Evolutionary conservation across 2,113 vertebrate genomes (phyloP), one percentile per base, ranked within the genome.

Genomic region (Lonchura striata): DNA sequence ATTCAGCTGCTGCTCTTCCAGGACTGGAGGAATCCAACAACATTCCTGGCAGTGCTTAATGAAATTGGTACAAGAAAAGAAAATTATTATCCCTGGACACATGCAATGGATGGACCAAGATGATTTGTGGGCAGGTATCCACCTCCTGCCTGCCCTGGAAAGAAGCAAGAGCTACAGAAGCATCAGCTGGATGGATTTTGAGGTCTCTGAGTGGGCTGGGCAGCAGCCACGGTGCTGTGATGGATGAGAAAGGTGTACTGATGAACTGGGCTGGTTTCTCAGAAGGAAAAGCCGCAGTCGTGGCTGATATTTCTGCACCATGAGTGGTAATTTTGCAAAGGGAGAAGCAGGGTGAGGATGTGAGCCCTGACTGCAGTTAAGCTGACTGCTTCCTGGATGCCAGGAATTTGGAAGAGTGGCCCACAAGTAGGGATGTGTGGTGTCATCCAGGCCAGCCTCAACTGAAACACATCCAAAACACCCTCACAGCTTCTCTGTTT

Each of bases 171-270:
- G 63, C 27, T 66, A 22, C 52, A 71, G 47, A 61, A 61, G 17
- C 27, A 17, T 2, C 2, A 8, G 37, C 30, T 75, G 46, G 35
- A 21, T 46, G 33, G 30, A n/a, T 61, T 79, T 44, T 4, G 11
- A 46, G 54, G 63, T 12, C 75, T 66, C 53, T 19, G 33, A 57
- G 37, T 1, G 1, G 3, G 8, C 52, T 17, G 0, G 1, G 7
- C 11, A 37, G 72, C 2, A 82, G 64, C 10, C 35, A 5, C 0
- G 0, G 31, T 6, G 44, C 37, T 83, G 53, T 15, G 52, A 8
- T 5, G 41, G 56, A 6, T 21, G 59, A 53, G 25, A 69, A 23
- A 33, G 0, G 3, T 2, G 21, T 1, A 3, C 6, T 12, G 68
- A 50, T 39, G 31, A 65, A 39, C 6, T 3, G 47, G 0, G 86